Evolutionary conservation across 2,888 invertebrate species (phyloP).

Genomic region (Heliconius ismenius): DNA sequence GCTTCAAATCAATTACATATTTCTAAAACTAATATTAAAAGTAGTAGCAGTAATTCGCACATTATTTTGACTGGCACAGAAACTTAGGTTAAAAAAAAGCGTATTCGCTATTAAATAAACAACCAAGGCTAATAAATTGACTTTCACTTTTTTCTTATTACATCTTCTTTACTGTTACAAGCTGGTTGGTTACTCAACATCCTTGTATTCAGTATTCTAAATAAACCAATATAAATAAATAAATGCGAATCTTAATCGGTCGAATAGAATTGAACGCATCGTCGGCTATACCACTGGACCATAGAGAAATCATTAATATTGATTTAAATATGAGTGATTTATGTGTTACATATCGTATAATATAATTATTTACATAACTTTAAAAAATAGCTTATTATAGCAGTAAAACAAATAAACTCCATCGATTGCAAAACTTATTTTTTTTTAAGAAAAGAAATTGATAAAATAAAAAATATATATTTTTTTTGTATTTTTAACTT

Average conservation of each 20-base stretch:
- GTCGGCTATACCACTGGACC: slow-evolving; percentile 25
- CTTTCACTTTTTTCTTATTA: slow-evolving; percentile 26
- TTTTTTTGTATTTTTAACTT: neutral
- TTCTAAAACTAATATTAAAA: too few species aligned
- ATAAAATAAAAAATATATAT: too few species aligned
- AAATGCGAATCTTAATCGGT: slow-evolving; percentile 31
- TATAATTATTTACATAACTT: neutral
- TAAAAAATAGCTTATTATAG: neutral
- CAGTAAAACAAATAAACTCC: neutral
- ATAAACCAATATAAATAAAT: slow-evolving; percentile 11
- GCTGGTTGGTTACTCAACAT: slow-evolving; percentile 22
- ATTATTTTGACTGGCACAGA: neutral
- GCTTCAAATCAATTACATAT: too few species aligned
- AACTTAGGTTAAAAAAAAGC: neutral
- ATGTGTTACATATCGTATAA: neutral
- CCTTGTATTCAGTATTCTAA: slow-evolving; percentile 11
- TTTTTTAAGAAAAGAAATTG: too few species aligned
- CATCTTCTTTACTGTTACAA: slow-evolving; percentile 21
- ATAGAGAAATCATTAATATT: slow-evolving; percentile 22
- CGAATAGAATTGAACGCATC: slow-evolving; percentile 29
- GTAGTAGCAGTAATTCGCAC: too few species aligned
- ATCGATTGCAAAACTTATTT: too few species aligned
- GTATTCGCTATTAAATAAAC: neutral
- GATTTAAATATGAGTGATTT: neutral
- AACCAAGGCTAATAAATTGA: slow-evolving; percentile 14